These are phyloP conservation scores for Xenopus tropicalis DNA, from an alignment of 2,113 vertebrate genomes.

Conservation along the genomic window UCB_Xtro_10.0 CM004447.2:110946001-110946500, in stretches of 20 bases:
- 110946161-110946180: not conserved
- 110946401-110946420: constrained; percentile 77
- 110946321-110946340: constrained; percentile 4
- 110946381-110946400: constrained; percentile 95
- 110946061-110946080: constrained; percentile 88
- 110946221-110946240: constrained; percentile 90
- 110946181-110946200: not conserved
- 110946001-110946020: constrained; percentile 86
- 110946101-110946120: constrained; percentile 94
- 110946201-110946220: not conserved
- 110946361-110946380: constrained; percentile 65
- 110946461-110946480: constrained; percentile 84
- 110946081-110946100: constrained; percentile 87
- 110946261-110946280: constrained; percentile 99
- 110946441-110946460: constrained; percentile 96
- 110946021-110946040: constrained; percentile 86
- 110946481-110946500: constrained; percentile 77
- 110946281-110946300: constrained; percentile 88
- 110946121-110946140: constrained; percentile 67
- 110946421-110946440: constrained; percentile 86
- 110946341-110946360: not conserved
- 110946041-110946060: constrained; percentile 88
- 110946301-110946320: constrained; percentile 20
- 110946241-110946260: constrained; percentile 93
- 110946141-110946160: not conserved